Conservation (phyloP, 1,140 invertebrate genomes). For the Leptonema lineaticorne region DNA sequence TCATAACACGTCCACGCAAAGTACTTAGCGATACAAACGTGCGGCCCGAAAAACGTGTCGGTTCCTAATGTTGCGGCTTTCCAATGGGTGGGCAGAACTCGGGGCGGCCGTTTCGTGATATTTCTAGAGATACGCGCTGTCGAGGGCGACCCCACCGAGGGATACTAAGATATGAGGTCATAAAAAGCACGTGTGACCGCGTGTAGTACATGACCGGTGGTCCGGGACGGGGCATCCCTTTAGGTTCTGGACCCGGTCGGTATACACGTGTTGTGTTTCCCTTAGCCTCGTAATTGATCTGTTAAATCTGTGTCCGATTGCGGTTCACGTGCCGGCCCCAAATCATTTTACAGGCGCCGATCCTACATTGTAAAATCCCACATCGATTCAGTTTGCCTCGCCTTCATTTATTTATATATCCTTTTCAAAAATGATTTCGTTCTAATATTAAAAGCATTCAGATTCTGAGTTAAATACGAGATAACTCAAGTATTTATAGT, state of each 20-base stretch:
- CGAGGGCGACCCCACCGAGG: no score
- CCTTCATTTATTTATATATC: no score
- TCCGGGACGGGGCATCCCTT: not conserved
- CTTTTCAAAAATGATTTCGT: no score
- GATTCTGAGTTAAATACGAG: no score
- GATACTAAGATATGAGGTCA: conserved; percentile 34
- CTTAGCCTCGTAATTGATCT: conserved; percentile 11
- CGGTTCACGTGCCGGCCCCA: not conserved
- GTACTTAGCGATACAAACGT: conserved; percentile 22
- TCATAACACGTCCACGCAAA: not conserved
- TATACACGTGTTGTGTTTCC: not conserved
- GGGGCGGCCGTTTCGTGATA: not conserved
- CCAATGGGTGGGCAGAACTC: no score
- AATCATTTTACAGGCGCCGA: no score
- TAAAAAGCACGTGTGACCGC: conserved; percentile 34
- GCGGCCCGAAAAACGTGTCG: conserved; percentile 28
- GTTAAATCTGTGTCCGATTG: not conserved
- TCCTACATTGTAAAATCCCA: no score
- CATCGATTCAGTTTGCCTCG: no score
- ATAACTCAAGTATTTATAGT: no score
- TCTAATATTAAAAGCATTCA: no score
- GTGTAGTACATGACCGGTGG: conserved; percentile 27
- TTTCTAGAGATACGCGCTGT: no score
- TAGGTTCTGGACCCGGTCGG: not conserved
- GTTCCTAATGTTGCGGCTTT: conserved; percentile 21